phyloP scores from a whole-genome alignment of 1,140 invertebrate species.

The Bradysia coprophila region DNA sequence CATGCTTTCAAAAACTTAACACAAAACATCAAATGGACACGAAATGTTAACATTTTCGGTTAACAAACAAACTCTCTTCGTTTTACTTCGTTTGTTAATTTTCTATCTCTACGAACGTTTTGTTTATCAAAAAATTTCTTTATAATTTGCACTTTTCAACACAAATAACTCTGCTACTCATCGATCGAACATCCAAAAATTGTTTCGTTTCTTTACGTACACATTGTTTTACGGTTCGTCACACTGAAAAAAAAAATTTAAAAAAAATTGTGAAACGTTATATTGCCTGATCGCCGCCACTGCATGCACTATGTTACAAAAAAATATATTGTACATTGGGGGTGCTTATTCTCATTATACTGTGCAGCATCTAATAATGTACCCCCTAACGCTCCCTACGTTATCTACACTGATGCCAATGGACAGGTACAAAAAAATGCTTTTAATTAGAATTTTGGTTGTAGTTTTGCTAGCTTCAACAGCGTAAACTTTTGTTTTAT shows the following conservation, averaged over 20 bases:
- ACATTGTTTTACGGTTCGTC: too few species aligned
- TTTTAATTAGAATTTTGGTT: slow-evolving; percentile 15
- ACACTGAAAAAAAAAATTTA: slow-evolving; percentile 5
- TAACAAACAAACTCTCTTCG: slow-evolving; percentile 4
- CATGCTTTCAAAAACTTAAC: not conserved
- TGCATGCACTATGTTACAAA: slow-evolving; percentile 2
- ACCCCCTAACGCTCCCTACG: slow-evolving; percentile 73
- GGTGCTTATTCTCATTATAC: not conserved
- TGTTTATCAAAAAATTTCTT: not conserved
- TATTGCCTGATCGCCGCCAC: not conserved
- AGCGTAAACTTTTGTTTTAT: not conserved
- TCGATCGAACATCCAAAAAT: too few species aligned
- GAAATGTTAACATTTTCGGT: not conserved
- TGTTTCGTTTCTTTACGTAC: too few species aligned
- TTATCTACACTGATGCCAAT: slow-evolving; percentile 88
- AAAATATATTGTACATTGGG: not conserved
- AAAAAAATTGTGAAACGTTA: not conserved
- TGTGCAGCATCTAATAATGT: slow-evolving; percentile 31
- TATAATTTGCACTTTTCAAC: too few species aligned
- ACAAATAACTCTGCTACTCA: too few species aligned
- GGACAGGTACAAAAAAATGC: slow-evolving; percentile 56
- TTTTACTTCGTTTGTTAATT: slow-evolving; percentile 6
- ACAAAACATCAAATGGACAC: not conserved
- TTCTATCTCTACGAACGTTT: not conserved
- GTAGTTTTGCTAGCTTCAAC: not conserved